Base-by-base conservation (phyloP, 64 coral and sea anemone genomes). In the Stichodactyla helianthus region DNA sequence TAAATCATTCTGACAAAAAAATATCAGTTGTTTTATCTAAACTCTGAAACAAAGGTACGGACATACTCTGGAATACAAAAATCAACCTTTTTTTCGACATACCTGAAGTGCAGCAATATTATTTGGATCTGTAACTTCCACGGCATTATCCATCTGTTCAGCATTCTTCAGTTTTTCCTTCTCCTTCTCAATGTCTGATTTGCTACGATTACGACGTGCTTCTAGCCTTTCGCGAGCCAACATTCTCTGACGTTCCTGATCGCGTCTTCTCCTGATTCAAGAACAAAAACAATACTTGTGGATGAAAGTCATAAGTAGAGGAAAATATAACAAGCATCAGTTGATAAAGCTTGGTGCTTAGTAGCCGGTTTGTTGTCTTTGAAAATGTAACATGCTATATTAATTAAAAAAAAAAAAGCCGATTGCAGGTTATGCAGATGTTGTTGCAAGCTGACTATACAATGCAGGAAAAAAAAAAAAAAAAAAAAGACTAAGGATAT, bases 71-170 rank as follows among this genome's bases (percentile, higher is more conserved):
- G 35, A 44, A 44, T 3, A 44, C 35, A 44, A 44, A 44, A 44
- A 44, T 44, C 35, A 44, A 60, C 10, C 18, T 60, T 60, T 1
- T 20, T 16, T 23, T 6, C 31, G 4, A 86, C 17, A 50, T 59
- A 98, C 96, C 93, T 98, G 92, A 17, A 98, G 57, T 51, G 79
- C 88, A 26, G 88, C 92, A 26, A 95, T 76, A 53, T 85, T 92
- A 50, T 56, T 84, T 13, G 67, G 50, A 67, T 94, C 93, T 65
- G 52, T 67, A 5, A 94, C 86, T 17, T 91, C 89, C 9, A 90
- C 79, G 7, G 84, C 83, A 61, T 88, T 83, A 14, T 82, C 83
- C 58, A 89, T 78, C 50, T 94, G 82, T 77, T 98, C 96, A 31
- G 85, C 87, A 2, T 79, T 63, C 62, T 87, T 85, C 76, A 98